These are phyloP conservation scores for Halichoeres trimaculatus DNA, from an alignment of 2,113 vertebrate genomes.

Conservation along the genomic window DNA sequence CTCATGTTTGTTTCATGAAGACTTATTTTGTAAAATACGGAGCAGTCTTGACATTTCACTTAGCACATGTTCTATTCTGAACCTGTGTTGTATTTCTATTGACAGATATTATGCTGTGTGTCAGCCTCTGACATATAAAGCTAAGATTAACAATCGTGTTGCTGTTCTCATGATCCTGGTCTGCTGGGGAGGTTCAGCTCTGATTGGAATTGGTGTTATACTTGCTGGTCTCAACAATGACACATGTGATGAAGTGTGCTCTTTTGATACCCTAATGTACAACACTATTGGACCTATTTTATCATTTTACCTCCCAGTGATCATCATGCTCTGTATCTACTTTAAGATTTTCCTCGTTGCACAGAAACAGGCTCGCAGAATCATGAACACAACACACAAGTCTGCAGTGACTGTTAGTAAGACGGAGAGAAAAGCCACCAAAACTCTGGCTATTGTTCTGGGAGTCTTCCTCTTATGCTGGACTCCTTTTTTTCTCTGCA, in stretches of 20 bases:
- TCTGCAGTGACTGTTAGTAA: slow-evolving; percentile 16
- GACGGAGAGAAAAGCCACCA: slow-evolving; percentile 50
- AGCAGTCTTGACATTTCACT: slow-evolving; percentile 48
- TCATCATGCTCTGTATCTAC: slow-evolving; percentile 49
- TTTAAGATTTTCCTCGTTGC: slow-evolving; percentile 54
- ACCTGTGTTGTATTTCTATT: slow-evolving; percentile 62
- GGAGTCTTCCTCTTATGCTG: slow-evolving; percentile 44
- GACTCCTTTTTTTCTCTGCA: slow-evolving; percentile 24
- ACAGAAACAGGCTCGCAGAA: slow-evolving; percentile 32
- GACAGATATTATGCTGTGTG: slow-evolving; percentile 69
- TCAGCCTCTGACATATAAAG: slow-evolving; percentile 77
- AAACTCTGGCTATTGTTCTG: slow-evolving; percentile 51
- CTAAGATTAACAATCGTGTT: too few species aligned
- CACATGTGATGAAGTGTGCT: slow-evolving; percentile 8
- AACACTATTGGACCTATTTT: slow-evolving; percentile 20
- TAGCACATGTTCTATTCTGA: slow-evolving; percentile 54
- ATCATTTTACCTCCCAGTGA: slow-evolving; percentile 22
- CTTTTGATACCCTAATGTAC: slow-evolving; percentile 12
- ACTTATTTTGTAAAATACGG: slow-evolving; percentile 42
- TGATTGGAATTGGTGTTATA: slow-evolving; percentile 78
- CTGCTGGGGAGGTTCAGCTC: slow-evolving; percentile 65
- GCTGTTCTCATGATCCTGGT: too few species aligned
- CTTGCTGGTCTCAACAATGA: slow-evolving; percentile 26
- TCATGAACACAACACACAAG: slow-evolving; percentile 17
- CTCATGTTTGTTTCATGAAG: slow-evolving; percentile 40